Conservation (phyloP, 2,888 invertebrate species). For the Nephrotoma guestfalica region DNA sequence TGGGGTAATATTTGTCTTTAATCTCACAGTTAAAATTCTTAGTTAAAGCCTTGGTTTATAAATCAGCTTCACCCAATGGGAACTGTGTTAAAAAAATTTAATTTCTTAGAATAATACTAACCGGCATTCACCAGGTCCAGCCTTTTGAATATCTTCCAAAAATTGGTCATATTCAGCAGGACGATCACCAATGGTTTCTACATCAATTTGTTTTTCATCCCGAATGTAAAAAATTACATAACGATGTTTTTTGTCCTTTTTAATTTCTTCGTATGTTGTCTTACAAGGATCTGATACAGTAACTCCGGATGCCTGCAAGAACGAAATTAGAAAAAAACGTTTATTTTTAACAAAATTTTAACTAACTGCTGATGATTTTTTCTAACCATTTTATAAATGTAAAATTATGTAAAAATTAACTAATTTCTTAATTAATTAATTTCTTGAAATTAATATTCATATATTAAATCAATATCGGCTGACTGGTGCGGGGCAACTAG, state of each 20-base stretch:
- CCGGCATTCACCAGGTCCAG: slow-evolving; percentile 90
- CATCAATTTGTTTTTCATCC: slow-evolving; percentile 91
- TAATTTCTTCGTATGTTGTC: slow-evolving; percentile 91
- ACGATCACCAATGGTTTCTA: slow-evolving; percentile 79
- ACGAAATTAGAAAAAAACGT: slow-evolving; percentile 1
- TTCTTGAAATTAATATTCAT: not conserved
- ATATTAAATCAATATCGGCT: not conserved
- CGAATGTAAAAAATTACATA: slow-evolving; percentile 94
- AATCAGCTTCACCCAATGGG: not conserved
- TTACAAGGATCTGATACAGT: slow-evolving; percentile 91
- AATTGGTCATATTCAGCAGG: slow-evolving; percentile 90
- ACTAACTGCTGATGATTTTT: not conserved
- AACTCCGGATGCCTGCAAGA: slow-evolving; percentile 82
- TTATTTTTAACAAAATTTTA: not conserved
- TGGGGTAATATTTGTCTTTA: slow-evolving; percentile 4
- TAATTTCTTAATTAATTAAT: not conserved
- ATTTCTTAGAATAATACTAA: slow-evolving; percentile 16
- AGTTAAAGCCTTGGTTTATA: not conserved
- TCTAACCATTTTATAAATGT: too few relatives aligned
- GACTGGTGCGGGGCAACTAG: not conserved
- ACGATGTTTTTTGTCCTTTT: slow-evolving; percentile 94
- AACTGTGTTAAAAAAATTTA: not conserved
- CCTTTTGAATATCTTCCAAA: slow-evolving; percentile 81
- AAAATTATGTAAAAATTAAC: not conserved
- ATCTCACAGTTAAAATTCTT: slow-evolving; percentile 4